These are phyloP conservation scores for Heliangelus exortis DNA, from an alignment of 2,797 vertebrate species.

Conservation along the genomic window DNA sequence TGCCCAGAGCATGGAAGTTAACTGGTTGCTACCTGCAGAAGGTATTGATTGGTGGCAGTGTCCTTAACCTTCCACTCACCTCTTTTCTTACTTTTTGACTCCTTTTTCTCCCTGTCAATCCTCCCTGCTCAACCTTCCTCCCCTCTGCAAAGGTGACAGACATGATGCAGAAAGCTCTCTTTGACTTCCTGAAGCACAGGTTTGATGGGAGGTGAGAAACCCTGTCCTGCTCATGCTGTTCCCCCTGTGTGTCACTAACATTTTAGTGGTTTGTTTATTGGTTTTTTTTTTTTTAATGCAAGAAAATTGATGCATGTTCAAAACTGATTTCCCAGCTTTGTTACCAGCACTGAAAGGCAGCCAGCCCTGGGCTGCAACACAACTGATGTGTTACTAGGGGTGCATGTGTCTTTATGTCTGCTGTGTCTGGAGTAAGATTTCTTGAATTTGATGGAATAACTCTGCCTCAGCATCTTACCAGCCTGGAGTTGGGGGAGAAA, in stretches of 20 bases:
- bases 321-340: not conserved
- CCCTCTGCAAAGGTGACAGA: conserved; percentile 91
- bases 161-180: conserved; percentile 99
- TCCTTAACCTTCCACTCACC: conserved; percentile 47
- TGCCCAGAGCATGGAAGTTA: not conserved
- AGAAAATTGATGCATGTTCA: not conserved
- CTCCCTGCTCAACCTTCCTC: conserved; percentile 67
- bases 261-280: not conserved
- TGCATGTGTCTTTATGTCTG: not conserved
- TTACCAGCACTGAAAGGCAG: not conserved
- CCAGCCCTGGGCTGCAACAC: not conserved
- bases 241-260: not conserved
- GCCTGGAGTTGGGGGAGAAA: not conserved
- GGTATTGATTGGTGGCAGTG: not conserved
- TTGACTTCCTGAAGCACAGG: conserved; percentile 99
- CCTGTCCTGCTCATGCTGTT: conserved; percentile 64
- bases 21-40: not conserved
- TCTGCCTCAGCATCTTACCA: not conserved
- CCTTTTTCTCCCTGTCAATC: conserved; percentile 65
- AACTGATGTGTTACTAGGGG: not conserved
- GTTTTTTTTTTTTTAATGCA: not conserved
- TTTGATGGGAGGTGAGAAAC: conserved; percentile 97
- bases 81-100: conserved; percentile 71
- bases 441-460: not conserved
- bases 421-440: not conserved